Evolutionary conservation across 2,113 vertebrate species (phyloP), one percentile per base, ranked within the genome.

Genomic region (Pyrgilauda ruficollis): DNA sequence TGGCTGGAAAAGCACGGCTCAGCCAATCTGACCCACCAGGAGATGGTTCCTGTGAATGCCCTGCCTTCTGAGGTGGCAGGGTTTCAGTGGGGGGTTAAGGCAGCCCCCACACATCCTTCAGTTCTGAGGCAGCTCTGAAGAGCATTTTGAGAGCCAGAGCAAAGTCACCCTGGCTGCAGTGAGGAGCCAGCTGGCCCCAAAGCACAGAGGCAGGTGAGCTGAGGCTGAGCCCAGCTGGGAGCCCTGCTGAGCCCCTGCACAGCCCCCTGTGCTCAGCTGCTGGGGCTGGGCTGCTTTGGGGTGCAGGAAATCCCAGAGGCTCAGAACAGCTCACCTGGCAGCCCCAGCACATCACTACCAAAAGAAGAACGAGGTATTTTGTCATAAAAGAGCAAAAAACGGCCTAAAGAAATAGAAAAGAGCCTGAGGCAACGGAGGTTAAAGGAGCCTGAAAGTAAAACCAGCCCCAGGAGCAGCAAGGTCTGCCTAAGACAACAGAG

Each of bases 181-280:
- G 22, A 83, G 50, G n/a, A 92, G 91, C 50, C 91, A 87, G 78
- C 41, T 95, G 93, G 82, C 35, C 3, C 4, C 3, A 53, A 84
- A 5, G 41, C 15, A 5, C 62, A 41, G 1, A 43, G 69, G 41
- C 69, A 18, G 22, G 3, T 19, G 3, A 30, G 68, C 31, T 18
- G 37, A 43, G 85, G 92, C 63, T 35, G 59, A 91, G 90, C 72
- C 72, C 33, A 39, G 87, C 72, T 58, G 3, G 6, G 8, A 9
- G 73, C 85, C 77, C 62, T 8, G 72, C 81, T 43, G 46, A 63
- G 76, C 68, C 31, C 2, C 80, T 35, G 30, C 7, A 44, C 22
- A 80, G 85, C 75, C 56, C 31, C 88, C 16, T 35, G 44, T 0
- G 43, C 62, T 30, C 35, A 31, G 20, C 50, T 41, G 68, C 30